Conservation (phyloP, 2,113 vertebrate genomes). For the Delphinus delphis region DNA sequence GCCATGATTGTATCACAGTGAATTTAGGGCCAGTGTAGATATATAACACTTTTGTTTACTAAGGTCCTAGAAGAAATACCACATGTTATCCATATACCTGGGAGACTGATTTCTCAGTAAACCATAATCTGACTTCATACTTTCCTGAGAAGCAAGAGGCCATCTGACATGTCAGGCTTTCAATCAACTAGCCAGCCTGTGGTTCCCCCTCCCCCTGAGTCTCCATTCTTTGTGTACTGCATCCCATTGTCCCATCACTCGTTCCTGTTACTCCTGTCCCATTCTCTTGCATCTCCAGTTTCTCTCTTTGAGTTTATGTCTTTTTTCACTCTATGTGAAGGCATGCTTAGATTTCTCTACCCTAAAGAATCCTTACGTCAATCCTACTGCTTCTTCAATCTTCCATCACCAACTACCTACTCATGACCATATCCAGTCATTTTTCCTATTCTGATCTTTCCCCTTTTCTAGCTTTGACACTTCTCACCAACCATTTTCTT, state of each 20-base stretch:
- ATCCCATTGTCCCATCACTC: too few relatives aligned
- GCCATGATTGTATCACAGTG: neutral
- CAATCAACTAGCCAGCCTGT: neutral
- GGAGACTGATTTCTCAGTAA: neutral
- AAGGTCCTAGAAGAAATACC: neutral
- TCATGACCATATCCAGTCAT: neutral
- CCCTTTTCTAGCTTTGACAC: neutral
- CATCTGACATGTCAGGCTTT: neutral
- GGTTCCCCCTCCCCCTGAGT: neutral
- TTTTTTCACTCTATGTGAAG: neutral
- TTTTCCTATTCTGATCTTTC: neutral
- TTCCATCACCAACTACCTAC: neutral
- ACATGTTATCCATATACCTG: neutral
- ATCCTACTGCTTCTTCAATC: neutral
- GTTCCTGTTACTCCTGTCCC: neutral
- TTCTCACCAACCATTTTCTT: neutral
- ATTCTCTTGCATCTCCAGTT: neutral
- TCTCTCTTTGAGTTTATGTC: neutral
- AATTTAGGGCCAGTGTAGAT: neutral
- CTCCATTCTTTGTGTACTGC: rapidly evolving
- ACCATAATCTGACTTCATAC: neutral
- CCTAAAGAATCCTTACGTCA: neutral
- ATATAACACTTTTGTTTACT: neutral
- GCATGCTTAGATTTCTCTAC: neutral
- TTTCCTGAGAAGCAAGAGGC: neutral